Percentiles rank a stretch among this genome's conserved stretches.
Conservation (phyloP, 2,888 invertebrate species). For the Ectobius pallidus region DNA sequence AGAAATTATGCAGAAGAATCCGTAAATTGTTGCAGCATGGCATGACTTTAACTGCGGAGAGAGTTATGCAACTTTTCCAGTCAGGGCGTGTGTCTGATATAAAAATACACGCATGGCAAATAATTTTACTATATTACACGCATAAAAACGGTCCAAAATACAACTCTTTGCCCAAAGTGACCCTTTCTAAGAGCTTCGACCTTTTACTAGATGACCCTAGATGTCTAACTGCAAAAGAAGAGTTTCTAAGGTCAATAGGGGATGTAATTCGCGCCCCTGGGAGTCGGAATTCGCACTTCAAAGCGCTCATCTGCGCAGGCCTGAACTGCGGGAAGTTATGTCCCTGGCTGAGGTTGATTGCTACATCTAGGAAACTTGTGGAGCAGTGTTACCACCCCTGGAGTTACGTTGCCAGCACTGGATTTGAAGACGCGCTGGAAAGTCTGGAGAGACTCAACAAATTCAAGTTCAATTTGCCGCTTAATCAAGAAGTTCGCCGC, state of each 20-base stretch:
- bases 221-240: background rate
- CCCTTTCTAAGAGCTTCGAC: background rate
- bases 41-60: background rate
- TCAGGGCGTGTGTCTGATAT: background rate
- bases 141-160: background rate
- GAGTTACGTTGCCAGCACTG: background rate
- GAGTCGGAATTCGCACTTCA: background rate
- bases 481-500: background rate
- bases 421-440: background rate
- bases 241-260: background rate
- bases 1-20: background rate
- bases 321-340: background rate
- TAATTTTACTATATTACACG: background rate
- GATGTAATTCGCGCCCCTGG: background rate
- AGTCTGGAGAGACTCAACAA: background rate
- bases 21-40: constrained; percentile 2
- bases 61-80: background rate
- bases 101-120: background rate
- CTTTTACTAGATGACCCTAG: background rate
- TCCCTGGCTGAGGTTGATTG: background rate
- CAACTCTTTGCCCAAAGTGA: background rate
- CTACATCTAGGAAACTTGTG: background rate
- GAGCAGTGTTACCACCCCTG: background rate
- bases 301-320: background rate
- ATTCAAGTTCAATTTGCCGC: background rate